phyloP scores from a whole-genome alignment of 2,888 invertebrate genomes.

The Nephrotoma guestfalica region DNA sequence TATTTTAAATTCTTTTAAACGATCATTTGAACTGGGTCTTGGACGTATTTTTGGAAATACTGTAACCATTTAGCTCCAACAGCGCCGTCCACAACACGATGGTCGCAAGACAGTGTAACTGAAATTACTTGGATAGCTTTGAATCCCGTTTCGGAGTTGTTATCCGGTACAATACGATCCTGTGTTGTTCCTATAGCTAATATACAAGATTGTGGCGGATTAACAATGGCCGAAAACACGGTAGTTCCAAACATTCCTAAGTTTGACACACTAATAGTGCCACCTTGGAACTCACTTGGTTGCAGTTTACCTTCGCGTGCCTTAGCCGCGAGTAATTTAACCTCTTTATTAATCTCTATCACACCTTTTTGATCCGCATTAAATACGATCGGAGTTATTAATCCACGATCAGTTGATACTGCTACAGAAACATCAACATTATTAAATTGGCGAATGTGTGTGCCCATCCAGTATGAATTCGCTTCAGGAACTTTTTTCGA shows the following conservation, averaged over 20 bases:
- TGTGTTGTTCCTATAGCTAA: conserved; percentile 78
- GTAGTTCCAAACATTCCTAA: conserved; percentile 88
- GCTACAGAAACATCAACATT: conserved; percentile 94
- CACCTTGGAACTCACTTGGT: conserved; percentile 93
- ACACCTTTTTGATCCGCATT: conserved; percentile 83
- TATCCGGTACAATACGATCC: conserved; percentile 57
- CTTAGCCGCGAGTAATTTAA: conserved; percentile 67
- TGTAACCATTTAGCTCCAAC: conserved; percentile 94
- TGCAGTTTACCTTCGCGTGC: conserved; percentile 80
- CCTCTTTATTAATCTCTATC: conserved; percentile 61
- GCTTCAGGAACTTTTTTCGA: conserved; percentile 82
- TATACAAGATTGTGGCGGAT: conserved; percentile 92
- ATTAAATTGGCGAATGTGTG: conserved; percentile 76
- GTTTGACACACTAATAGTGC: conserved; percentile 89
- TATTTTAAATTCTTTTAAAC: conserved; percentile 40
- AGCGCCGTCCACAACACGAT: conserved; percentile 95
- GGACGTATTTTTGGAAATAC: conserved; percentile 73
- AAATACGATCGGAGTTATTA: conserved; percentile 94
- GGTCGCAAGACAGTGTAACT: conserved; percentile 93
- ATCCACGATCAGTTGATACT: conserved; percentile 85
- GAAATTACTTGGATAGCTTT: conserved; percentile 60
- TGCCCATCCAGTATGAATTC: conserved; percentile 92
- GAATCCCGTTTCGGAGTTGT: conserved; percentile 60
- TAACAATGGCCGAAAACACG: conserved; percentile 85
- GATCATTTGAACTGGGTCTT: conserved; percentile 89